Evolutionary conservation across 2,113 vertebrate species (phyloP).

Genomic region (Hippopotamus amphibius): DNA sequence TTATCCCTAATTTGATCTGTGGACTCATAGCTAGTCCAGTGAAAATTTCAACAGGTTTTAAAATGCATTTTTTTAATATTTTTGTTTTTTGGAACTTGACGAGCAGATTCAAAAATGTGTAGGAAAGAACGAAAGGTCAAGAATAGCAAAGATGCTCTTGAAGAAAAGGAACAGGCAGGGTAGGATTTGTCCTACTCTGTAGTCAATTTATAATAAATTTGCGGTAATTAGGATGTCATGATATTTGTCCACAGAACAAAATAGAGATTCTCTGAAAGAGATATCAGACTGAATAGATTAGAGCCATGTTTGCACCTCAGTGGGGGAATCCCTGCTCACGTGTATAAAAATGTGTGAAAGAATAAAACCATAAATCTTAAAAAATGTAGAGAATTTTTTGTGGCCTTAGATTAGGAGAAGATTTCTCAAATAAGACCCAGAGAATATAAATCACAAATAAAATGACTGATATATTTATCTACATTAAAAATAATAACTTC

Average conservation of each 20-base stretch:
- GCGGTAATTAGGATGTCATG: not conserved
- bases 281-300: not conserved
- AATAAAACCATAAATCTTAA: not conserved
- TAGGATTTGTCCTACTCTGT: not conserved
- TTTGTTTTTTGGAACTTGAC: not conserved
- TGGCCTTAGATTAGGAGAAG: not conserved
- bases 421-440: not conserved
- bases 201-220: not conserved
- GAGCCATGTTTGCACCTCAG: not conserved
- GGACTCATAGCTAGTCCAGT: not conserved
- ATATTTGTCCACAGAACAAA: not conserved
- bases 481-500: not conserved
- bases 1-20: not conserved
- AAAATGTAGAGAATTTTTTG: conserved; percentile 10
- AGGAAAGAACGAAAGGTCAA: not conserved
- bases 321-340: not conserved
- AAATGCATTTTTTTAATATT: not conserved
- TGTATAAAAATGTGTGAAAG: conserved; percentile 32
- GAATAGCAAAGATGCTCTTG: not conserved
- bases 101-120: not conserved
- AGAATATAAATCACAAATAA: not conserved
- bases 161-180: not conserved
- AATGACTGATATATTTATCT: not conserved
- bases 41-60: conserved; percentile 14
- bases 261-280: not conserved